Conservation (phyloP, 2,888 invertebrate genomes). For the Alloplasta piceator region DNA sequence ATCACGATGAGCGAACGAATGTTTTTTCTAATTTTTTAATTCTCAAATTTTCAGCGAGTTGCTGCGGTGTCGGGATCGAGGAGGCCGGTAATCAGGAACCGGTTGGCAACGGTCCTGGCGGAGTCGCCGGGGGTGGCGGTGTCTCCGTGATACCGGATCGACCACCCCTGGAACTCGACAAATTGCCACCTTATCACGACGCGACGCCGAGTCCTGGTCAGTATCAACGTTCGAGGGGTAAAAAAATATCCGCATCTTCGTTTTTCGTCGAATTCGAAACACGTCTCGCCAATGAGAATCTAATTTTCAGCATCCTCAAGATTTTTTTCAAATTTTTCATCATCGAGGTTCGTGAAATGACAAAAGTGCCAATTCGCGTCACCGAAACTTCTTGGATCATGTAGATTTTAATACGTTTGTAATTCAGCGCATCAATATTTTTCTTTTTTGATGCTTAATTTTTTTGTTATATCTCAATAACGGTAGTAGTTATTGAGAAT, state of each 20-base stretch:
- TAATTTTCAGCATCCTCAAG: neutral
- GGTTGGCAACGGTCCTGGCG: constrained; percentile 73
- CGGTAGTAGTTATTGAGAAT: too few species aligned
- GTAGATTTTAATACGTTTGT: too few species aligned
- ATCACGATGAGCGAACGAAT: too few species aligned
- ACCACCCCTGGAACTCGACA: constrained; percentile 82
- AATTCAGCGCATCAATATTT: too few species aligned
- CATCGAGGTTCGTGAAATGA: too few species aligned
- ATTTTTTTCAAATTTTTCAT: too few species aligned
- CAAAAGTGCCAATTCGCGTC: too few species aligned
- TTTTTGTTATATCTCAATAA: too few species aligned
- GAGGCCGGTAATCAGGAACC: constrained; percentile 78
- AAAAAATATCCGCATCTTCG: neutral
- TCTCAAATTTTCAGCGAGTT: constrained; percentile 78
- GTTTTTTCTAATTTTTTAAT: neutral
- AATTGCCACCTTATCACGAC: constrained; percentile 82
- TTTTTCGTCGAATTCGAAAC: constrained; percentile 5
- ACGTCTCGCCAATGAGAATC: neutral
- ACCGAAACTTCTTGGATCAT: too few species aligned
- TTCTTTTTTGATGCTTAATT: too few species aligned
- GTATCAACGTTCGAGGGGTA: constrained; percentile 56
- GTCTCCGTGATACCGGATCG: constrained; percentile 82
- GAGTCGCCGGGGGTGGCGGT: constrained; percentile 77
- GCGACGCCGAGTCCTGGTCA: constrained; percentile 82
- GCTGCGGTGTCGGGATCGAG: constrained; percentile 80